Conservation (phyloP, 2,113 vertebrate genomes). For the Hyperoodon ampullatus region DNA sequence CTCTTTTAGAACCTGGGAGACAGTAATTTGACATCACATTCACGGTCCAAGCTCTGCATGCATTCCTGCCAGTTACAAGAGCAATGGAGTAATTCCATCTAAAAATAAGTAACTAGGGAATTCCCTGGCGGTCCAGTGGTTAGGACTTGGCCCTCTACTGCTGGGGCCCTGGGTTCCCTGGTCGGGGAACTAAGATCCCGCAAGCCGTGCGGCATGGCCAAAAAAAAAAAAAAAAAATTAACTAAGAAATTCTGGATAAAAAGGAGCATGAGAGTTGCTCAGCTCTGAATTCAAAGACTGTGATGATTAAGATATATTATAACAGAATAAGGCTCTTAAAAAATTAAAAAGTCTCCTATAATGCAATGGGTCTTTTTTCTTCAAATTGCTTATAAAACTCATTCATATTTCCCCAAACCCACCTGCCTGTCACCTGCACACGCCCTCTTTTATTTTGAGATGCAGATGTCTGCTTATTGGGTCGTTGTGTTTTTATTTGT, state of each 20-base stretch:
- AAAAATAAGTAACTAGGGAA: not conserved
- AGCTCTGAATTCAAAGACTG: not conserved
- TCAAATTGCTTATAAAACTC: not conserved
- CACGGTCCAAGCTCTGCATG: not conserved
- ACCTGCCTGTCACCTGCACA: constrained; percentile 37
- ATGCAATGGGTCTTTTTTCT: not conserved
- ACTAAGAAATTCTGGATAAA: not conserved
- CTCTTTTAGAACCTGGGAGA: not conserved
- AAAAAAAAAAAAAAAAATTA: not conserved
- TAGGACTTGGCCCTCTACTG: not conserved
- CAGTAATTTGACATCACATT: not conserved
- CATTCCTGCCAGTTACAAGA: not conserved
- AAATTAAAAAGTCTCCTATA: not conserved
- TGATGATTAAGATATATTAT: not conserved
- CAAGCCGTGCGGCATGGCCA: rapidly evolving
- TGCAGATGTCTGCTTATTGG: constrained; percentile 37
- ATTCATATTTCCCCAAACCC: not conserved
- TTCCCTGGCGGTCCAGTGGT: not conserved
- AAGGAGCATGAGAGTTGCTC: not conserved
- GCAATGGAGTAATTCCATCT: not conserved
- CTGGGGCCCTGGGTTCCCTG: not conserved
- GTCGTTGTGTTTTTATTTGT: constrained; percentile 50
- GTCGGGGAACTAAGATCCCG: not conserved
- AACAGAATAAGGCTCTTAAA: not conserved
- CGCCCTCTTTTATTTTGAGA: not conserved